phyloP scores from a whole-genome alignment of 2,888 invertebrate species.

The Anagyrus pseudococci region DNA sequence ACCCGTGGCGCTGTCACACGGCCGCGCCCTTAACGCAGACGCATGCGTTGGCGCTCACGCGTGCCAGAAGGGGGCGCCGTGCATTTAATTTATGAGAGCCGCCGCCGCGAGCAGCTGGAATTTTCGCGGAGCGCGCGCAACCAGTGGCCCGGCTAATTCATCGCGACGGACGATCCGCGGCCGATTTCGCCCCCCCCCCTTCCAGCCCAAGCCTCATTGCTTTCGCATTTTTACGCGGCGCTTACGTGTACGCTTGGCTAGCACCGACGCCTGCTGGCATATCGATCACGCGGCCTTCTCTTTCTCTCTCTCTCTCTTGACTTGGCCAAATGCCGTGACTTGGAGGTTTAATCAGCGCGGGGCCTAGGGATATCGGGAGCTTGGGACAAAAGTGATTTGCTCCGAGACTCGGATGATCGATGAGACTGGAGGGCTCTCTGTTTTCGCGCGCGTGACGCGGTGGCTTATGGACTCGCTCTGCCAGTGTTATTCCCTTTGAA shows the following conservation, averaged over 20 bases:
- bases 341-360: not conserved
- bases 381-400: not conserved
- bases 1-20: not conserved
- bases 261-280: too few species aligned
- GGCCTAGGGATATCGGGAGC: too few species aligned
- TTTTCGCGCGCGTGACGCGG: too few species aligned
- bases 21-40: constrained; percentile 15
- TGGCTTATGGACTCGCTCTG: too few species aligned
- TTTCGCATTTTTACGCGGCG: constrained; percentile 12
- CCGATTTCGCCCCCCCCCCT: too few species aligned
- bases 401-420: too few species aligned
- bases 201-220: not conserved
- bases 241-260: not conserved
- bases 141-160: constrained; percentile 32
- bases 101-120: constrained; percentile 3
- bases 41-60: constrained; percentile 8
- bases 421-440: too few species aligned
- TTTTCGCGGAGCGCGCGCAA: constrained; percentile 9
- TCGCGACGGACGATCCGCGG: constrained; percentile 16
- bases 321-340: not conserved
- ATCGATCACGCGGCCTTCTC: too few species aligned
- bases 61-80: not conserved
- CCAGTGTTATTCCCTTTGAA: constrained; percentile 3
- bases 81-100: constrained; percentile 20
- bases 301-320: too few species aligned